Evolutionary conservation across 1,140 invertebrate species (phyloP).

Genomic region (Oreohelix idahoensis): DNA sequence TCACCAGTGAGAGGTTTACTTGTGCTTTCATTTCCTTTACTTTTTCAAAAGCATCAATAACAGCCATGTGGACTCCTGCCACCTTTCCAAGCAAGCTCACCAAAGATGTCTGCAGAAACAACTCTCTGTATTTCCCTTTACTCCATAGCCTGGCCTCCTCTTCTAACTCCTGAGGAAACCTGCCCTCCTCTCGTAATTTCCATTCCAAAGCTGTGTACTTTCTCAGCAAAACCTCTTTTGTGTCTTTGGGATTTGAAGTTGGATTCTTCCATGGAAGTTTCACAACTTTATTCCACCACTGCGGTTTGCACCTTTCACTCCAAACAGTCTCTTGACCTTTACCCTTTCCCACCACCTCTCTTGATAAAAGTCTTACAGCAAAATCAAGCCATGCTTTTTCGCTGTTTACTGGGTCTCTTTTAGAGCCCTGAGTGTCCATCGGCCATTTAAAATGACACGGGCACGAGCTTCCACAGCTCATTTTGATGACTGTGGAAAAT

Average conservation of each 20-base stretch:
- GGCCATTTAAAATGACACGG: constrained; percentile 31
- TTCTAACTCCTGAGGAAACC: constrained; percentile 37
- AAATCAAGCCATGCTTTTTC: constrained; percentile 46
- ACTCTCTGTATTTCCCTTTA: constrained; percentile 19
- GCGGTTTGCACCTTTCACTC: constrained; percentile 41
- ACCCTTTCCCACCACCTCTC: constrained; percentile 44
- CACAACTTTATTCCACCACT: constrained; percentile 36
- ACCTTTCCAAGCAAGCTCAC: constrained; percentile 37
- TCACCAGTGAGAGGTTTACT: neutral
- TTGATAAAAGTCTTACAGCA: constrained; percentile 38
- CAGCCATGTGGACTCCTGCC: constrained; percentile 17
- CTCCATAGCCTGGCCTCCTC: constrained; percentile 43
- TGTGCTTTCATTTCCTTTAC: constrained; percentile 30
- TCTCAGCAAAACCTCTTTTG: constrained; percentile 38
- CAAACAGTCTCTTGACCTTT: constrained; percentile 44
- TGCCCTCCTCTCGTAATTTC: constrained; percentile 28
- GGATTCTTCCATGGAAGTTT: constrained; percentile 42
- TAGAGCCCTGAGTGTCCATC: constrained; percentile 23
- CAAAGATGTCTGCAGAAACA: constrained; percentile 39
- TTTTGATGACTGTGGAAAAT: constrained; percentile 21
- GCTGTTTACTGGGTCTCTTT: constrained; percentile 43
- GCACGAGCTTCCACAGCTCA: constrained; percentile 28
- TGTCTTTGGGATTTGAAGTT: constrained; percentile 46
- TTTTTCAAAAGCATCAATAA: constrained; percentile 30
- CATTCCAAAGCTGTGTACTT: constrained; percentile 41